phyloP scores from a whole-genome alignment of 1,140 invertebrate genomes.

The Anastrepha ludens region DNA sequence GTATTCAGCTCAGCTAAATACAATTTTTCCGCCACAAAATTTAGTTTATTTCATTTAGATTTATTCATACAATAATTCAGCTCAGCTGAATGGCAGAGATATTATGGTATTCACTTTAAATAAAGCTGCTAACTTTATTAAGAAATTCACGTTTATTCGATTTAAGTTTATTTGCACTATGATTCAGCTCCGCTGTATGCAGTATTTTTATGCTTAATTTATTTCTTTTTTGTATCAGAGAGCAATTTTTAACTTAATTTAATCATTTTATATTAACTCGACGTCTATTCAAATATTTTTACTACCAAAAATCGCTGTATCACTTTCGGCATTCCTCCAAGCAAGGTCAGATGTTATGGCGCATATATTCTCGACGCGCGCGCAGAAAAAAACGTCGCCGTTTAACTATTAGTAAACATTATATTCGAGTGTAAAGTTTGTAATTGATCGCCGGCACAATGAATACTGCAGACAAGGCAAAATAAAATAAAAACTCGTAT shows the following conservation, averaged over 20 bases:
- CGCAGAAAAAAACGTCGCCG: background rate
- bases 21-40: background rate
- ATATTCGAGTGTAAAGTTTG: background rate
- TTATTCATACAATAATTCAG: no score
- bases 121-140: no score
- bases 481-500: background rate
- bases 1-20: background rate
- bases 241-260: no score
- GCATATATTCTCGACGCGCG: background rate
- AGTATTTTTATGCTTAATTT: no score
- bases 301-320: background rate
- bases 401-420: slow-evolving; percentile 22
- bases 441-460: background rate
- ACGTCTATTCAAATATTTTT: background rate
- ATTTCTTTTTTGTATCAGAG: no score
- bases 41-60: no score
- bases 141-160: no score
- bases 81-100: no score
- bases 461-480: background rate
- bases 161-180: no score
- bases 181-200: no score
- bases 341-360: slow-evolving; percentile 42
- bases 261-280: background rate
- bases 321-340: slow-evolving; percentile 4
- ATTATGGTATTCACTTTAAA: no score